A percentile compares a stretch with the other conserved stretches of the same genome.
Conservation (phyloP, 2,888 invertebrate species). For the Heliconius ethilla region DNA sequence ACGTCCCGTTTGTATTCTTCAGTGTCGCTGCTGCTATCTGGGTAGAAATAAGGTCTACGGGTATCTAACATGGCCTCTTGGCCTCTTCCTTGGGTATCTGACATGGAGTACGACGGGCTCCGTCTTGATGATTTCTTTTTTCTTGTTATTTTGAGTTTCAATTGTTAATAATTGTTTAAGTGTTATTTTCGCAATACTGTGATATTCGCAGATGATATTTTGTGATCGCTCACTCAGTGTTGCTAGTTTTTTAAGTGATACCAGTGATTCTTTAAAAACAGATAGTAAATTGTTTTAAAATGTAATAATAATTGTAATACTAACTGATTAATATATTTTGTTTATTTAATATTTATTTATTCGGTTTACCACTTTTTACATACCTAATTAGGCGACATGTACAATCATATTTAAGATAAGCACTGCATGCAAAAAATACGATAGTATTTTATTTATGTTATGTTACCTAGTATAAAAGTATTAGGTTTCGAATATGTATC, state of each 20-base stretch:
- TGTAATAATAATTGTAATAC: too few species aligned
- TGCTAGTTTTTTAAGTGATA: not conserved
- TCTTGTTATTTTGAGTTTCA: slow-evolving; percentile 6
- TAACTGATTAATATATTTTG: too few species aligned
- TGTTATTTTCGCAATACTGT: not conserved
- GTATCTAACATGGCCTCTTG: slow-evolving; percentile 54
- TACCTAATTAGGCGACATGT: too few species aligned
- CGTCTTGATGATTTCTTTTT: slow-evolving; percentile 4
- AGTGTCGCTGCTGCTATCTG: slow-evolving; percentile 91
- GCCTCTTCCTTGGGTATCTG: slow-evolving; percentile 37
- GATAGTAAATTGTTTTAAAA: not conserved
- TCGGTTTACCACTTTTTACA: too few species aligned
- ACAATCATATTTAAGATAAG: too few species aligned
- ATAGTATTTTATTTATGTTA: too few species aligned
- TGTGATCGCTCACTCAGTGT: not conserved
- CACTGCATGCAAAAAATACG: too few species aligned
- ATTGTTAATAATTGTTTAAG: not conserved
- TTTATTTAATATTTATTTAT: too few species aligned
- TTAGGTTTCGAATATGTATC: too few species aligned
- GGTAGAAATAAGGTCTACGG: slow-evolving; percentile 73
- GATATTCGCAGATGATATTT: not conserved
- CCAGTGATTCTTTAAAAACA: not conserved
- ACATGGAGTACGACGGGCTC: slow-evolving; percentile 27
- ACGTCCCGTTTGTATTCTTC: slow-evolving; percentile 88
- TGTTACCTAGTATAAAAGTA: too few species aligned